A percentile compares a stretch with the other conserved stretches of the same genome.
phyloP scores from a whole-genome alignment of 1,140 invertebrate species.

The Drosophila bifasciata region DNA sequence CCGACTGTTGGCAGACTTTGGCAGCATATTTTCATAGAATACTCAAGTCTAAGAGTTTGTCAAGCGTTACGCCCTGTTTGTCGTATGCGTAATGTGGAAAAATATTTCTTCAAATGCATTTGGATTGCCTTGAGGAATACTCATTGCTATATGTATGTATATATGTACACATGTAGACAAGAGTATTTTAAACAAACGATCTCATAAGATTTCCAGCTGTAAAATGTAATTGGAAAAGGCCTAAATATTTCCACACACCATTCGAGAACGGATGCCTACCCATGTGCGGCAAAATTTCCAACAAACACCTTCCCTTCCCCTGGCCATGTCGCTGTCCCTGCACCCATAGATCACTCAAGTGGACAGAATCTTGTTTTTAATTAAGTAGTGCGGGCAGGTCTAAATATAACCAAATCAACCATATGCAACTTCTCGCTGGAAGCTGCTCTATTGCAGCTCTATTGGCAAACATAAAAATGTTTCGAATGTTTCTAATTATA shows the following conservation, averaged over 20 bases:
- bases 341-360: conserved; percentile 52
- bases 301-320: conserved; percentile 7
- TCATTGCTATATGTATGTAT: conserved; percentile 5
- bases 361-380: conserved; percentile 63
- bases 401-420: conserved; percentile 47
- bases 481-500: conserved; percentile 71
- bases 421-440: conserved; percentile 53
- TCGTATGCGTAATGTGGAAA: conserved; percentile 41
- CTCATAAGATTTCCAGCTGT: conserved; percentile 66
- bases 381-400: conserved; percentile 48
- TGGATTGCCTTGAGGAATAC: conserved; percentile 43
- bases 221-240: conserved; percentile 45
- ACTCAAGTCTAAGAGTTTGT: conserved; percentile 33
- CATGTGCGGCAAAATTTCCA: conserved; percentile 46
- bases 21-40: neutral
- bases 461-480: conserved; percentile 49
- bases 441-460: conserved; percentile 32
- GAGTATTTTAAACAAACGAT: conserved; percentile 5
- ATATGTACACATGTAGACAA: conserved; percentile 10
- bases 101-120: conserved; percentile 32
- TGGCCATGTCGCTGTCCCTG: conserved; percentile 6
- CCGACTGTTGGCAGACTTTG: conserved; percentile 10
- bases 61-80: conserved; percentile 51
- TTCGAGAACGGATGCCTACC: conserved; percentile 26
- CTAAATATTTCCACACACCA: conserved; percentile 46